Base-by-base conservation (phyloP, 1,140 invertebrate genomes). In the Agrilus planipennis region DNA sequence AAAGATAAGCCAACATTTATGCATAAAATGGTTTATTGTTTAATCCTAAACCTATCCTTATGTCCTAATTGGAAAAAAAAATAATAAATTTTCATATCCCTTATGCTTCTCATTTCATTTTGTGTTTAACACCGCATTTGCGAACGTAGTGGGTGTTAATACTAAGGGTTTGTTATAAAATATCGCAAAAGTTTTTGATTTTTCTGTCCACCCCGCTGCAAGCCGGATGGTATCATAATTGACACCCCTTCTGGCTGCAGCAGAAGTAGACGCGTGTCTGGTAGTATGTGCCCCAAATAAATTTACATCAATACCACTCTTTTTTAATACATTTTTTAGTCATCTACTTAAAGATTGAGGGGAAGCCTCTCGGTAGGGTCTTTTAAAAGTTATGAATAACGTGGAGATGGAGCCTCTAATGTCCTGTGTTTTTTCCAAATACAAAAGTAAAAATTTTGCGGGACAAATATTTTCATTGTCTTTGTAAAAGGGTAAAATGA, bases 161-260 rank as follows among this genome's bases (percentile, higher is more conserved):
- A n/a, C 23, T 27, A 42, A 23, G 2, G 43, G 43, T 32, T 25
- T 44, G 17, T 52, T 52, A 41, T 58, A 55, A 39, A 51, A 54
- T 40, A 30, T 54, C 16, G 45, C 39, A 42, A 57, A 55, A 20
- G 47, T 36, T 28, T 51, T 40, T 14, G 52, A 56, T 2, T 39
- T 40, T 15, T 48, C 34, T 34, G 42, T 29, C 51, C 51, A 52
- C 6, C 54, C 54, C 12, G 50, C 55, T n/a, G 53, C 39, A 29
- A 42, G 45, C 22, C 48, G 37, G 25, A 55, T 45, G 1, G 39
- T 44, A 11, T 52, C 47, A 14, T 57, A 19, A 41, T 34, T 41
- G 11, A 57, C 42, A n/a, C 52, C 44, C 10, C 6, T 19, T 27
- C 34, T 34, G 15, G 3, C 5, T 4, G 44, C 44, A 12, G 39